Conservation (phyloP, 2,888 invertebrate genomes). For the Drosophila engyochracea region DNA sequence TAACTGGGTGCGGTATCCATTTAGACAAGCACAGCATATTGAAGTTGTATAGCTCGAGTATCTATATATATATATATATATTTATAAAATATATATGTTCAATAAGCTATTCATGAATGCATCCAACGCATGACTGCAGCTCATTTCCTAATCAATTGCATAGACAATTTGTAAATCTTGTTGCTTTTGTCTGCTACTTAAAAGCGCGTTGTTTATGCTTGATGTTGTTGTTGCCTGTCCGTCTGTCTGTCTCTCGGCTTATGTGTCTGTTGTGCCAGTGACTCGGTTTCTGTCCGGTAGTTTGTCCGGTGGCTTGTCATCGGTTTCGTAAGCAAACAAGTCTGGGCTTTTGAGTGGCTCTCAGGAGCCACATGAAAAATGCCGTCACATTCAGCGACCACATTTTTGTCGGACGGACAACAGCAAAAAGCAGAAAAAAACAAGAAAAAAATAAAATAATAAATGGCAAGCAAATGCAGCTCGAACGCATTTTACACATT, state of each 20-base stretch:
- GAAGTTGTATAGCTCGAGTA: constrained; percentile 12
- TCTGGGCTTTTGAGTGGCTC: constrained; percentile 32
- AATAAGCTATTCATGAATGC: background rate
- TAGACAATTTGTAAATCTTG: constrained; percentile 19
- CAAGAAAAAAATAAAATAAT: background rate
- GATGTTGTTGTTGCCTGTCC: constrained; percentile 5
- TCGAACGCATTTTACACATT: constrained; percentile 50
- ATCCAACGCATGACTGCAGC: constrained; percentile 7
- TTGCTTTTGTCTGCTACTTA: constrained; percentile 31
- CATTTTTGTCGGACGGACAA: constrained; percentile 48
- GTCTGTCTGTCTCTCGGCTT: background rate
- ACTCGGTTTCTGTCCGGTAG: constrained; percentile 48
- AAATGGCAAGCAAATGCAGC: constrained; percentile 31
- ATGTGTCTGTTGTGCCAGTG: constrained; percentile 53
- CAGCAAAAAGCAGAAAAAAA: constrained; percentile 3
- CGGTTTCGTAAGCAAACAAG: constrained; percentile 61
- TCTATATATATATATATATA: constrained; percentile 14
- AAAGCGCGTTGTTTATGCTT: constrained; percentile 21
- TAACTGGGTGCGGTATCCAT: constrained; percentile 58
- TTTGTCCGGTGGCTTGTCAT: constrained; percentile 20
- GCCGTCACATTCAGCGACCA: constrained; percentile 43
- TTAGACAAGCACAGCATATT: constrained; percentile 1
- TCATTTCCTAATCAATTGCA: constrained; percentile 70
- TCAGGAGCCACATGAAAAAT: constrained; percentile 47
- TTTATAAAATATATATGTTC: background rate